Evolutionary conservation across 2,888 invertebrate genomes (phyloP).

Genomic region (Oxystoma pomonae): DNA sequence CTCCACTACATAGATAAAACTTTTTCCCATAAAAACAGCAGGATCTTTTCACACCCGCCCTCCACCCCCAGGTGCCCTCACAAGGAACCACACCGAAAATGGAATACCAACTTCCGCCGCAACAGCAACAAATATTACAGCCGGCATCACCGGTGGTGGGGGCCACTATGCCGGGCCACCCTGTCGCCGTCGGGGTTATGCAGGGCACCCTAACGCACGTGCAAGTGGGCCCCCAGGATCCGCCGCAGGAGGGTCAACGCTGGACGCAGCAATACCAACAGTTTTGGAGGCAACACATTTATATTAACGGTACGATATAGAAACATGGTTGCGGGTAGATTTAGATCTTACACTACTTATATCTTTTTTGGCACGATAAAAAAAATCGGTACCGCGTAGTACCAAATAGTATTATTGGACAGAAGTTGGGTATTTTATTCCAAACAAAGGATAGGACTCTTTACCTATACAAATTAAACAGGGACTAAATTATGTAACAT

Average conservation of each 20-base stretch:
- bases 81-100: slow-evolving; percentile 31
- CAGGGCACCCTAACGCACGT: slow-evolving; percentile 62
- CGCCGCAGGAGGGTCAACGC: slow-evolving; percentile 53
- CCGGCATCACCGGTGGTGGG: slow-evolving; percentile 29
- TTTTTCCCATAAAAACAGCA: too few relatives aligned
- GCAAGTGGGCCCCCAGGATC: slow-evolving; percentile 45
- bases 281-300: slow-evolving; percentile 76
- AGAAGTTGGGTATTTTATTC: too few relatives aligned
- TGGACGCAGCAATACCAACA: slow-evolving; percentile 77
- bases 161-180: slow-evolving; percentile 42
- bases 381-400: too few relatives aligned
- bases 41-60: background rate
- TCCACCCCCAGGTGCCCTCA: background rate
- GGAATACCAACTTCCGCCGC: slow-evolving; percentile 54
- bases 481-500: too few relatives aligned
- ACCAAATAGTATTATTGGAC: too few relatives aligned
- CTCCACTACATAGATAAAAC: too few relatives aligned
- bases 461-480: too few relatives aligned
- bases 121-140: slow-evolving; percentile 35
- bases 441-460: too few relatives aligned
- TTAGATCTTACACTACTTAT: too few relatives aligned
- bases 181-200: slow-evolving; percentile 61
- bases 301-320: slow-evolving; percentile 66
- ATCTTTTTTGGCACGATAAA: too few relatives aligned
- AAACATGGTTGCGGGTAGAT: too few relatives aligned